Evolutionary conservation across 2,888 invertebrate species (phyloP).

Genomic region (Cheilosia soror): DNA sequence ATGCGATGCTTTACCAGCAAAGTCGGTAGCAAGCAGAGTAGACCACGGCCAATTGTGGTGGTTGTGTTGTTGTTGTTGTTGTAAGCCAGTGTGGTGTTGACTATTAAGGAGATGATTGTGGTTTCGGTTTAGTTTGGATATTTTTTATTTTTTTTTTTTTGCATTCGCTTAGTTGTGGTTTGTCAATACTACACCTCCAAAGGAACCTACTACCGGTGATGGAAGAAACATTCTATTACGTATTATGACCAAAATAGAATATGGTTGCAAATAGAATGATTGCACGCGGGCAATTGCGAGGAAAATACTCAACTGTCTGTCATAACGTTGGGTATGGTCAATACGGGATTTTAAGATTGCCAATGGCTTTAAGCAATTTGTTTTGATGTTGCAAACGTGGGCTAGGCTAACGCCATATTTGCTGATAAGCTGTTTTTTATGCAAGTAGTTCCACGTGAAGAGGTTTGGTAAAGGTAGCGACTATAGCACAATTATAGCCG

Average conservation of each 20-base stretch:
- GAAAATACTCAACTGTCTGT: constrained; percentile 4
- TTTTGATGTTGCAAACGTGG: background rate
- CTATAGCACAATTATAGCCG: too few relatives aligned
- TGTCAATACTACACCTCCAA: constrained; percentile 13
- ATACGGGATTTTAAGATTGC: background rate
- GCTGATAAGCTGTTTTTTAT: background rate
- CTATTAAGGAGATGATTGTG: constrained; percentile 55
- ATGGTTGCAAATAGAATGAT: constrained; percentile 42
- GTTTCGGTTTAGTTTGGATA: constrained; percentile 28
- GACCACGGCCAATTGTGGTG: constrained; percentile 3
- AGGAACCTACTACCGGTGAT: constrained; percentile 18
- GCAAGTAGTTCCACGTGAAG: too few relatives aligned
- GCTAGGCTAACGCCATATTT: background rate
- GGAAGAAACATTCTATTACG: constrained; percentile 38
- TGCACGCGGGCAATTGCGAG: constrained; percentile 21
- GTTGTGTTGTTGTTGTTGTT: constrained; percentile 12
- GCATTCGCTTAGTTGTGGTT: constrained; percentile 10
- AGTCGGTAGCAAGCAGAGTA: constrained; percentile 10
- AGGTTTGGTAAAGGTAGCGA: too few relatives aligned
- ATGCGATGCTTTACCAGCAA: constrained; percentile 14
- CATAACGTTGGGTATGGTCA: constrained; percentile 10
- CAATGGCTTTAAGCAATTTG: constrained; percentile 1
- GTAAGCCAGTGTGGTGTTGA: constrained; percentile 36
- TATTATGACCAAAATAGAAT: constrained; percentile 36
- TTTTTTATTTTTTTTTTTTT: background rate